phyloP scores from a whole-genome alignment of 1,140 invertebrate species.

The Drosophila leontia region DNA sequence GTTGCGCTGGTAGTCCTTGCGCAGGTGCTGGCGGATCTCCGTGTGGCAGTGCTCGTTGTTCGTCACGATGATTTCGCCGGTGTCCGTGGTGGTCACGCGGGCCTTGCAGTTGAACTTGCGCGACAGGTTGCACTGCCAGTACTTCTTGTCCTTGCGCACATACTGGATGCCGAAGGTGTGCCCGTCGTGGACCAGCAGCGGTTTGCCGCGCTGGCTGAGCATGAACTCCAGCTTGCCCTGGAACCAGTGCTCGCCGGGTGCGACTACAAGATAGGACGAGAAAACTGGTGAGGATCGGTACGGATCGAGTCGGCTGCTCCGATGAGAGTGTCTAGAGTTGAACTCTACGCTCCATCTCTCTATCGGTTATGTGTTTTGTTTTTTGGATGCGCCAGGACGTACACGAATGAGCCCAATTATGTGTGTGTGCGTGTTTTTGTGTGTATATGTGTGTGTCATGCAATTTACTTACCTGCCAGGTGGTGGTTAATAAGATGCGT shows the following conservation, averaged over 20 bases:
- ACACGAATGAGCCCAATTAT: conserved; percentile 74
- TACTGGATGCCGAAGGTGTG: conserved; percentile 85
- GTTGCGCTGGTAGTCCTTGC: conserved; percentile 84
- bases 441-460: conserved; percentile 58
- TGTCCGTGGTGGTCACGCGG: conserved; percentile 84
- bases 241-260: conserved; percentile 84
- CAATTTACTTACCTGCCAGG: conserved; percentile 66
- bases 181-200: conserved; percentile 83
- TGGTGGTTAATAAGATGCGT: conserved; percentile 3
- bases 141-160: conserved; percentile 85
- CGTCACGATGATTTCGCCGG: conserved; percentile 84
- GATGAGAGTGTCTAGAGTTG: conserved; percentile 13
- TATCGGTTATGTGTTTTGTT: conserved; percentile 38
- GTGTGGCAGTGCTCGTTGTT: conserved; percentile 85
- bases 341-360: neutral
- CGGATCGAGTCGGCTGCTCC: conserved; percentile 20
- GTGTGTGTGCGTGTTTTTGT: conserved; percentile 23
- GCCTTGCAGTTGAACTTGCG: conserved; percentile 85
- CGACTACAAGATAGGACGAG: conserved; percentile 81
- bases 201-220: conserved; percentile 84
- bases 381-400: conserved; percentile 65
- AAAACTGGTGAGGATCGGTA: conserved; percentile 53
- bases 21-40: conserved; percentile 83
- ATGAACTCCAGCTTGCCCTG: conserved; percentile 85
- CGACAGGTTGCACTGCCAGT: conserved; percentile 85